Base-by-base conservation (phyloP, 2,113 vertebrate genomes). In the Nesospiza acunhae region DNA sequence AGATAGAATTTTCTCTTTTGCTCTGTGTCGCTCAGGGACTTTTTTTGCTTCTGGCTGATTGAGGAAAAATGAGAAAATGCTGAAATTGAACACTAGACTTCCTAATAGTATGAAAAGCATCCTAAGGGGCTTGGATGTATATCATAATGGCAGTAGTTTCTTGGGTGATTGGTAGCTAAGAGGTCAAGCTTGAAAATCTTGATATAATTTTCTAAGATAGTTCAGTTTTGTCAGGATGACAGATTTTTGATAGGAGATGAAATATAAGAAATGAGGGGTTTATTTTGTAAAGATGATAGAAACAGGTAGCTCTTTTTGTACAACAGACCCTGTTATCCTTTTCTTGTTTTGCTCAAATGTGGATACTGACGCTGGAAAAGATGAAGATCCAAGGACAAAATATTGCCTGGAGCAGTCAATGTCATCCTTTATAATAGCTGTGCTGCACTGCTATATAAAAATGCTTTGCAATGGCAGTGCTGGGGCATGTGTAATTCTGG, bases 1-100 rank as follows among this genome's bases (percentile, higher is more conserved):
- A 77, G 67, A 33, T 9, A 33, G 60, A 84, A 84, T 84, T 91
- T 93, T 83, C 56, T 68, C 39, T 74, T 83, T 60, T 2, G 1
- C 81, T 82, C 3, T 31, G 17, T 78, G 41, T 64, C 23, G 27
- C 89, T 84, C 24, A 23, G 87, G 87, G 84, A 72, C n/a, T 70
- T 59, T 37, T 90, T 94, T 63, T 72, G 23, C 87, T 92, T 78
- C 73, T 49, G 74, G 37, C 84, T 94, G 84, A 60, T 56, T 49
- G 93, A 94, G 49, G 64, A 68, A 94, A 94, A 96, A 94, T 92
- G 87, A 95, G 80, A 94, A 89, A 89, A 89, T 41, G 56, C 83
- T 94, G 56, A 68, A 67, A 82, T 68, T 6, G 16, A 90, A 23
- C 64, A 60, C 60, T 37, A 55, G 77, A 63, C 37, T 92, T 94